Conservation (phyloP, 2,888 invertebrate genomes). For the Andrena haemorrhoa region DNA sequence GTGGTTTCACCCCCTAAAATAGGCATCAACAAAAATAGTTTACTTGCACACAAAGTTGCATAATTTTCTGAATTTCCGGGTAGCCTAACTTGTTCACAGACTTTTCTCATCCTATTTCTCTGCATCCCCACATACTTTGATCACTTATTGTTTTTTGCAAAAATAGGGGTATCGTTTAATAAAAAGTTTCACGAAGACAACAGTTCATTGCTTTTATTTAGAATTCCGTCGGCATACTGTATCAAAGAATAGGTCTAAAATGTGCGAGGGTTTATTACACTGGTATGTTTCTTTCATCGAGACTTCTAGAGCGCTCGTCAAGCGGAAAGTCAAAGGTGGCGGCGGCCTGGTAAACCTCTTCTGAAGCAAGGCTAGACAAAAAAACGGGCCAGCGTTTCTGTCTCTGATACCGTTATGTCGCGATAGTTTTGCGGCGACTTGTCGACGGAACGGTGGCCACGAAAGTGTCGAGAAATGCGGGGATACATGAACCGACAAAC, state of each 20-base stretch:
- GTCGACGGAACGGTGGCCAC: conserved; percentile 28
- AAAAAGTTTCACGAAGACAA: neutral
- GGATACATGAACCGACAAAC: conserved; percentile 9
- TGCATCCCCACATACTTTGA: no score
- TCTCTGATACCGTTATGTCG: conserved; percentile 6
- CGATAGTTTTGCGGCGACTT: conserved; percentile 60
- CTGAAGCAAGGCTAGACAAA: conserved; percentile 61
- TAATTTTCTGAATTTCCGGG: no score
- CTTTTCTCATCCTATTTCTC: no score
- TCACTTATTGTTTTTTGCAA: no score
- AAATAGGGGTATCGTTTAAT: neutral
- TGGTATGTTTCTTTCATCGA: conserved; percentile 25
- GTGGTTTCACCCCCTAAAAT: no score
- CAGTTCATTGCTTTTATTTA: neutral
- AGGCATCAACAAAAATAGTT: no score
- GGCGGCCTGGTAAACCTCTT: conserved; percentile 34
- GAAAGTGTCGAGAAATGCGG: conserved; percentile 31
- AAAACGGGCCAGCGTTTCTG: conserved; percentile 49
- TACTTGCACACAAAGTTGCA: no score
- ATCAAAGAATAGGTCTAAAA: neutral
- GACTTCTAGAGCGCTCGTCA: conserved; percentile 27
- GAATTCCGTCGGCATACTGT: neutral
- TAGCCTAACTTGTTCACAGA: no score
- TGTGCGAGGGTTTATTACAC: conserved; percentile 18
- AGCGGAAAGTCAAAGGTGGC: conserved; percentile 41